phyloP scores from a whole-genome alignment of 2,888 invertebrate species.

The Platerodrilus igneus region DNA sequence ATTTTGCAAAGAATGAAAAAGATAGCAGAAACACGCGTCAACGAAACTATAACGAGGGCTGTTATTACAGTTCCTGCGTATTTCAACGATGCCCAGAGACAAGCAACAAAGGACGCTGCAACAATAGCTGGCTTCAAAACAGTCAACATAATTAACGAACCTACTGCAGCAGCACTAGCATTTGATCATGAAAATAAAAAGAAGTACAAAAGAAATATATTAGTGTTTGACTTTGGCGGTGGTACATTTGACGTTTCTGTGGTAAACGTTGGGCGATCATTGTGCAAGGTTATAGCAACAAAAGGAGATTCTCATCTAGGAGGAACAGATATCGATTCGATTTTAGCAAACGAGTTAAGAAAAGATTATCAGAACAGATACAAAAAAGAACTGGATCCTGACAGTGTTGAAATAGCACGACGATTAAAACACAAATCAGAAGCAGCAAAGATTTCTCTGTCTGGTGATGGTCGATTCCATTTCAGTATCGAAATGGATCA shows the following conservation, averaged over 20 bases:
- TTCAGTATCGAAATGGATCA: conserved; percentile 13
- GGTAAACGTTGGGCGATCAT: conserved; percentile 16
- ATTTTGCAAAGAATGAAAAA: conserved; percentile 26
- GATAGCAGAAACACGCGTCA: conserved; percentile 21
- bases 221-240: conserved; percentile 34
- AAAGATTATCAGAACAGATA: conserved; percentile 20
- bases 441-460: conserved; percentile 25
- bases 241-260: conserved; percentile 35
- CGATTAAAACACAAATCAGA: conserved; percentile 27
- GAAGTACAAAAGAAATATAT: conserved; percentile 19
- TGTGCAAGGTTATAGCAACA: conserved; percentile 26
- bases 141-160: conserved; percentile 29
- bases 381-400: conserved; percentile 16
- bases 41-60: conserved; percentile 24
- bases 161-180: conserved; percentile 32
- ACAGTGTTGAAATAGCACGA: conserved; percentile 14
- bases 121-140: conserved; percentile 28
- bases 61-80: conserved; percentile 36
- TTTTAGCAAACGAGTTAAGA: conserved; percentile 23
- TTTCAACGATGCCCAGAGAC: conserved; percentile 31
- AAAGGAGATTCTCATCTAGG: conserved; percentile 34
- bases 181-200: conserved; percentile 23
- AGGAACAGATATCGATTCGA: conserved; percentile 32
- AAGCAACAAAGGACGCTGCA: conserved; percentile 32
- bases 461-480: conserved; percentile 15